Evolutionary conservation across 1,140 invertebrate species (phyloP).

Genomic region (Phortica variegata): DNA sequence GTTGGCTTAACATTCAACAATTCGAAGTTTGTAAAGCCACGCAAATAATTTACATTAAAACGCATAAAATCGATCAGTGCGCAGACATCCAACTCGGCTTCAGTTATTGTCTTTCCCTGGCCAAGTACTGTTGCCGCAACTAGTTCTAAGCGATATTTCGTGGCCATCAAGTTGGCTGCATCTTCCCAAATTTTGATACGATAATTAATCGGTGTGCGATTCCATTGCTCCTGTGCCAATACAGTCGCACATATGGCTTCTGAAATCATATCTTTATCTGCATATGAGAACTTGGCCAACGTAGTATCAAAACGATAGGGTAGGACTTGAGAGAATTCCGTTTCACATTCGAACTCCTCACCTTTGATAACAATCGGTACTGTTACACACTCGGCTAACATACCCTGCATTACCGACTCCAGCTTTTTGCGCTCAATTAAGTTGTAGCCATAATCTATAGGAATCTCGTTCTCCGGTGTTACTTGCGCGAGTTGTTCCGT

Average conservation of each 20-base stretch:
- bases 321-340: too few relatives aligned
- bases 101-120: conserved; percentile 90
- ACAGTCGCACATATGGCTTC: conserved; percentile 79
- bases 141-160: conserved; percentile 79
- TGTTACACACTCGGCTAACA: conserved; percentile 66
- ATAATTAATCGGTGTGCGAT: conserved; percentile 74
- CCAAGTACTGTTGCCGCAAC: conserved; percentile 97
- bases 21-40: conserved; percentile 69
- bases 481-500: conserved; percentile 22
- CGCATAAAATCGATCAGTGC: conserved; percentile 95
- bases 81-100: conserved; percentile 97
- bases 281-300: too few relatives aligned
- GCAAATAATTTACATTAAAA: conserved; percentile 88
- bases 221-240: conserved; percentile 80
- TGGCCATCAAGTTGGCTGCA: conserved; percentile 87
- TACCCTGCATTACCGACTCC: conserved; percentile 66
- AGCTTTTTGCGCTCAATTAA: conserved; percentile 78
- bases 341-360: conserved; percentile 74
- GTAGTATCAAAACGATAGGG: too few relatives aligned
- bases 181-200: conserved; percentile 76
- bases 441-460: conserved; percentile 78
- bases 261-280: conserved; percentile 74
- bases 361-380: conserved; percentile 90
- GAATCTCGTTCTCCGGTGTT: conserved; percentile 68
- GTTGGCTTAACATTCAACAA: conserved; percentile 73